Base-by-base conservation (phyloP, 2,888 invertebrate genomes). In the Gibbula magus region DNA sequence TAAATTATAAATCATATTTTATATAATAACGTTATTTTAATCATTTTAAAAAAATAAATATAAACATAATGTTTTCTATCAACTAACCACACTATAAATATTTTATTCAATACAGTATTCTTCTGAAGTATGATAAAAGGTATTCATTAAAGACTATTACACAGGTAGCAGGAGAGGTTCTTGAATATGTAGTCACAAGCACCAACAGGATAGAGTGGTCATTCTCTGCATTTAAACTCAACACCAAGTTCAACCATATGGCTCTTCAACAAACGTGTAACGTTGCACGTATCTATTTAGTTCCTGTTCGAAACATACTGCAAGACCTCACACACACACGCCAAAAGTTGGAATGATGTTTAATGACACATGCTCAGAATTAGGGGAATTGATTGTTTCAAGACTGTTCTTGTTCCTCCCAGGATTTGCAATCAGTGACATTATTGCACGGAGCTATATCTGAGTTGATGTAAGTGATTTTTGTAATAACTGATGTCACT, bases 121-220 rank as follows among this genome's bases (percentile, higher is more conserved):
- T n/a, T n/a, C n/a, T n/a, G n/a, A n/a, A n/a, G n/a, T n/a, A n/a
- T n/a, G n/a, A n/a, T n/a, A n/a, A n/a, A n/a, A n/a, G n/a, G n/a
- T n/a, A n/a, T n/a, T n/a, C n/a, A n/a, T n/a, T 32, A n/a, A 10
- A 78, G 66, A 13, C 77, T 25, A 67, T 84, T 83, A 66, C 84
- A 84, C 22, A 80, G 2, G 35, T 54, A 77, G 70, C 84, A 84
- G 73, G 81, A 84, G 39, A 82, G 61, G 70, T 84, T 84, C 56
- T 79, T 83, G 56, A 75, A 84, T 29, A 74, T 52, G 2, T 20
- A 67, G 0, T 45, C 39, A 25, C 75, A 66, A 16, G 61, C n/a
- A 0, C 73, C 67, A 0, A 22, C 39, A 10, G 70, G 51, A 45
- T 78, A 76, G 16, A 51, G 25, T 25, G 22, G 7, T 18, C 79